phyloP scores from a whole-genome alignment of 2,888 invertebrate genomes.

The Xanthia togata region DNA sequence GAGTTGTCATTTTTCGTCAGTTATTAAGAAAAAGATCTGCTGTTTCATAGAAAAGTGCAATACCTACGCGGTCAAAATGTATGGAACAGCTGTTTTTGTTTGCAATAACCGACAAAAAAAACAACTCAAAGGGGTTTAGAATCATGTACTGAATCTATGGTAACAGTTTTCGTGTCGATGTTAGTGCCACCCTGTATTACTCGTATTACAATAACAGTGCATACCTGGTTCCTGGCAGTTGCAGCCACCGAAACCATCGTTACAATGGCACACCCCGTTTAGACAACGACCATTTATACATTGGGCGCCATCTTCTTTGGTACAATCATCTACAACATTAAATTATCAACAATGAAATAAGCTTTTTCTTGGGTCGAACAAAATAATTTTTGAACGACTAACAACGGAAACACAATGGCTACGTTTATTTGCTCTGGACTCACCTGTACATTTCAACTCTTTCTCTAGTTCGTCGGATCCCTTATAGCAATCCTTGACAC shows the following conservation, averaged over 20 bases:
- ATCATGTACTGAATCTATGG: no score
- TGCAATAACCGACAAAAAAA: no score
- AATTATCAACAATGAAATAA: slow-evolving; percentile 12
- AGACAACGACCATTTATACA: slow-evolving; percentile 98
- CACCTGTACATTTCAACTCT: slow-evolving; percentile 98
- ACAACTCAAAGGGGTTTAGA: no score
- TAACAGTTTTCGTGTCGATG: no score
- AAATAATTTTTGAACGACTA: background rate
- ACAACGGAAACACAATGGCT: background rate
- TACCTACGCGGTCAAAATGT: no score
- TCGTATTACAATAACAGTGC: slow-evolving; percentile 55
- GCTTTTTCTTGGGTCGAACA: background rate
- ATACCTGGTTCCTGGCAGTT: slow-evolving; percentile 98
- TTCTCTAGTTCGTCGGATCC: slow-evolving; percentile 97
- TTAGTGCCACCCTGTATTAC: background rate
- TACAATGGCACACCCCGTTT: slow-evolving; percentile 98
- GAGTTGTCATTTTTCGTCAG: no score
- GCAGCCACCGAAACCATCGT: slow-evolving; percentile 98
- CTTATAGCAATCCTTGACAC: slow-evolving; percentile 96
- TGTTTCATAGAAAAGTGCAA: no score
- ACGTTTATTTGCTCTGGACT: slow-evolving; percentile 76
- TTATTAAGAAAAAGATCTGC: no score
- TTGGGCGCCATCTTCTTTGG: slow-evolving; percentile 96
- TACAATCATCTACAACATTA: slow-evolving; percentile 94
- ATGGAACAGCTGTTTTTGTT: no score